These are phyloP conservation scores for Zosterops pallidus DNA, from an alignment of 2,113 vertebrate species.

Conservation along the genomic window DNA sequence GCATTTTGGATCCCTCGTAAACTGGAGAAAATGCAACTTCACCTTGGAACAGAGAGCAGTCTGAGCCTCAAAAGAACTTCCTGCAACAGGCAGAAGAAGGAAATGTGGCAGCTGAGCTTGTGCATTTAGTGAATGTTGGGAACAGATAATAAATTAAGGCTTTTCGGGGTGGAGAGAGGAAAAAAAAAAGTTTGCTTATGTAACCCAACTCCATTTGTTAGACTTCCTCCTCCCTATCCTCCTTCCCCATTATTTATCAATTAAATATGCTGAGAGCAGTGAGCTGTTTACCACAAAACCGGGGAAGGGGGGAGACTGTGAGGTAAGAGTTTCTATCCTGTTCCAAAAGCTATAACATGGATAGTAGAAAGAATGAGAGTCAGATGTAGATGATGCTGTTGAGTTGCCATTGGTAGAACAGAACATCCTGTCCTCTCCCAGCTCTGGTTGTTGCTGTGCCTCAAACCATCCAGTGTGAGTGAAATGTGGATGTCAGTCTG, in stretches of 20 bases:
- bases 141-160: neutral
- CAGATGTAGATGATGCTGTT: slow-evolving; percentile 35
- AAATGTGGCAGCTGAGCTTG: neutral
- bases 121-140: neutral
- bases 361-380: slow-evolving; percentile 44
- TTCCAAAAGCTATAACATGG: slow-evolving; percentile 24
- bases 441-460: neutral
- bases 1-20: neutral
- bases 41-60: neutral
- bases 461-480: slow-evolving; percentile 4
- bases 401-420: slow-evolving; percentile 36
- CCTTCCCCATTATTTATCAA: slow-evolving; percentile 14
- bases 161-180: neutral
- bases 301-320: neutral
- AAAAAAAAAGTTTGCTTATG: neutral
- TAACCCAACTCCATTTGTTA: neutral
- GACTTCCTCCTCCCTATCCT: neutral
- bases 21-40: neutral
- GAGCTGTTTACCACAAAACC: neutral
- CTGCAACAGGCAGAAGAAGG: neutral
- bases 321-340: neutral
- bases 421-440: slow-evolving; percentile 12
- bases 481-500: slow-evolving; percentile 33
- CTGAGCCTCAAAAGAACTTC: neutral
- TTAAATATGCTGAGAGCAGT: neutral